Percentiles rank a stretch among this genome's conserved stretches.
These are phyloP conservation scores for Dendrolimus kikuchii DNA, from an alignment of 1,140 invertebrate genomes.

Conservation along the genomic window DNA sequence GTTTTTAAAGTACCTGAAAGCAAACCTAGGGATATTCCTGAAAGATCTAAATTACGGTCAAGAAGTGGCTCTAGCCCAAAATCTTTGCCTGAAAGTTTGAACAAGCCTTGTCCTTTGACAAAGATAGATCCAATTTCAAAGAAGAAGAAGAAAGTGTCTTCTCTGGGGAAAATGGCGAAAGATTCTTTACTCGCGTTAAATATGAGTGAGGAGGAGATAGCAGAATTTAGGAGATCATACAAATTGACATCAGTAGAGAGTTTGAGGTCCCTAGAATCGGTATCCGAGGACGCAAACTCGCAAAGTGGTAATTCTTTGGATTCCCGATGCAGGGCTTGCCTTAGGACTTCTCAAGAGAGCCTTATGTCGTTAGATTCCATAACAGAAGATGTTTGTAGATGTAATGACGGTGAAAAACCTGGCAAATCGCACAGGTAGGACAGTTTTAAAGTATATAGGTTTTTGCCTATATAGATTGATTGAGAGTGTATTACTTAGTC, in stretches of 20 bases:
- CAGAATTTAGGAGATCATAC: slow-evolving; percentile 51
- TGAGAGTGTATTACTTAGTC: too few species aligned
- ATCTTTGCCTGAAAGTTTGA: slow-evolving; percentile 59
- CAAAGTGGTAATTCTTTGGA: slow-evolving; percentile 59
- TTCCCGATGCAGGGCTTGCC: slow-evolving; percentile 53
- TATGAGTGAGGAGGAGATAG: slow-evolving; percentile 65
- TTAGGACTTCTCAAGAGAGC: slow-evolving; percentile 61
- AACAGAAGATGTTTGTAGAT: slow-evolving; percentile 50
- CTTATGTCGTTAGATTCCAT: slow-evolving; percentile 65
- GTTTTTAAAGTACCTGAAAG: slow-evolving; percentile 58
- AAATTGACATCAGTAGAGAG: slow-evolving; percentile 63
- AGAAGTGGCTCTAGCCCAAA: slow-evolving; percentile 62
- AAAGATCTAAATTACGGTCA: slow-evolving; percentile 39
- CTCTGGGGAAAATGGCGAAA: slow-evolving; percentile 60
- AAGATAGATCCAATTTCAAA: slow-evolving; percentile 51
- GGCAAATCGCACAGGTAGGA: slow-evolving; percentile 35
- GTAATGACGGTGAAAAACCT: slow-evolving; percentile 41
- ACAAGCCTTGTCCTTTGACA: slow-evolving; percentile 43
- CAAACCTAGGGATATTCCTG: slow-evolving; percentile 51
- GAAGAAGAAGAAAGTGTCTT: slow-evolving; percentile 59
- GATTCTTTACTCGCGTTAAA: slow-evolving; percentile 63
- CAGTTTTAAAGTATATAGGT: too few species aligned
- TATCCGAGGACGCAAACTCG: slow-evolving; percentile 63
- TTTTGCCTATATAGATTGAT: too few species aligned
- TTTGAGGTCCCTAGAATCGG: slow-evolving; percentile 57